Base-by-base conservation (phyloP, 2,797 vertebrate genomes). In the Gymnoscopelus microlampas region DNA sequence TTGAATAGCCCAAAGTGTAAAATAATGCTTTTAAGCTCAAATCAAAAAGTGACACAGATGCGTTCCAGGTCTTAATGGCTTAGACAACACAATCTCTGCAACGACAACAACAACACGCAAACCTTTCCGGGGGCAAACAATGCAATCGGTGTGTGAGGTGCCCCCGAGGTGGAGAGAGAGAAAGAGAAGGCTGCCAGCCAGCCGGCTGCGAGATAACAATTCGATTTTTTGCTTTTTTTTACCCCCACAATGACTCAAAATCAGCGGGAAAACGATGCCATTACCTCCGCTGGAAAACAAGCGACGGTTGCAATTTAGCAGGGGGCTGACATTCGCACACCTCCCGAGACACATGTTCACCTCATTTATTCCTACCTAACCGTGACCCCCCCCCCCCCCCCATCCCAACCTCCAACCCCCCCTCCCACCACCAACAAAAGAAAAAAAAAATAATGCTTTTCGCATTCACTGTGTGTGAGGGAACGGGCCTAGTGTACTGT, bases 281-380 rank as follows among this genome's bases (percentile, higher is more conserved):
- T 92, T 93, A 91, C 83, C 86, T 78, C 78, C 72, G 71, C 71
- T 78, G 84, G 7, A 85, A 93, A 92, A 91, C 87, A 93, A 92
- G 93, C 91, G 93, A 90, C 85, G 72, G 81, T 55, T 72, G 83
- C 19, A 89, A 89, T 90, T 77, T 70, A 70, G 73, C n/a, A 19
- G 19, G 78, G 72, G 80, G 79, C 82, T 91, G 91, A 94, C 91
- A 93, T 93, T 93, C 90, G 85, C 87, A 19, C 91, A 90, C 89
- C 85, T 88, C 87, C 89, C 80, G 78, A 68, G 76, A 89, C 79
- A 86, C 77, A 79, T 85, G 89, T 88, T 88, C 73, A 86, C 78
- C 76, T 86, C 79, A 90, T 91, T 92, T 92, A 88, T 88, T 90
- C 83, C 76, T 83, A 80, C 89, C 84, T 83, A 78, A 85, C 81